Evolutionary conservation across 2,113 vertebrate species (phyloP), one percentile per base, ranked within the genome.

Genomic region (Cranoglanis bouderius): DNA sequence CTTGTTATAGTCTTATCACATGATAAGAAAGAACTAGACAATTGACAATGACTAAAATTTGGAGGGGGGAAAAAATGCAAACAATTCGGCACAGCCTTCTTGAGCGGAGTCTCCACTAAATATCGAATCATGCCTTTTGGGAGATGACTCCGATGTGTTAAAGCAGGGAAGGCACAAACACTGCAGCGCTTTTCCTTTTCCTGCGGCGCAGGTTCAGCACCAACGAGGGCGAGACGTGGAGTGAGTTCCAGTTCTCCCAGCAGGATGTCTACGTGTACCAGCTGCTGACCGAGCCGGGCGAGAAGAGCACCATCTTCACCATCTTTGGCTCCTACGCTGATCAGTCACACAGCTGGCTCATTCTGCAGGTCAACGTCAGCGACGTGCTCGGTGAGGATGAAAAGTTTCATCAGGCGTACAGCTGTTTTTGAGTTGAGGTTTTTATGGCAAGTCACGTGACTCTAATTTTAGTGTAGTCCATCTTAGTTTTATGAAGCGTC

Each of bases 141-240:
- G 46, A 21, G 51, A 13, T 77, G 24, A 46, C 13, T 57, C 35
- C 18, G 26, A 38, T 49, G 40, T 65, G 63, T 46, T 53, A 35
- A 3, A 53, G 46, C 46, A 35, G n/a, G 63, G 18, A 72, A 38
- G 7, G 49, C 26, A 32, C 29, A 8, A 40, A 61, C 32, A 77
- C 32, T 21, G 46, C 10, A 59, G 19, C 19, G 77, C 80, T 55
- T n/a, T 78, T 43, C 40, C 46, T 85, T 46, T 82, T 80, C 21
- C 13, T 87, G 51, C 38, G 53, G 21, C 32, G 43, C 94, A 97
- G 98, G 90, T 99, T 97, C 92, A 99, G 98, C 92, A 99, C 98
- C 70, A 99, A 99, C 0, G 98, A 99, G 93, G 98, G 98, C 0
- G 98, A 99, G 92, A 99, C 97, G 0, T 99, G 98, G 98, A 97